A percentile compares a stretch with the other conserved stretches of the same genome.
phyloP scores from a whole-genome alignment of 2,797 vertebrate species.

The Graptemys geographica region DNA sequence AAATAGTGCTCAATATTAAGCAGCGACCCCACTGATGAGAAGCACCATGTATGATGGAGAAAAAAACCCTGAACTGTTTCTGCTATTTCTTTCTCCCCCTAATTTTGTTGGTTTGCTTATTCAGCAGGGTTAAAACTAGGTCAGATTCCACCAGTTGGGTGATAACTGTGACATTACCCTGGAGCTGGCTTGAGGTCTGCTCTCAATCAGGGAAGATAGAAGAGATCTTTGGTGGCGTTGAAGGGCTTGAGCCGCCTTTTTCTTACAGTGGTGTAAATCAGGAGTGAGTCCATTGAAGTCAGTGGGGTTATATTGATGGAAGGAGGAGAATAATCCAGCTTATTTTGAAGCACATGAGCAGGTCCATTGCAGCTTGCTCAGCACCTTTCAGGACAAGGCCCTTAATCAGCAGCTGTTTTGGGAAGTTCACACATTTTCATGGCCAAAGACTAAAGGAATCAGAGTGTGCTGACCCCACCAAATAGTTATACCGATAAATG shows the following conservation, averaged over 20 bases:
- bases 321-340: accelerated
- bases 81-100: neutral
- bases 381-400: neutral
- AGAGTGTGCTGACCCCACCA: neutral
- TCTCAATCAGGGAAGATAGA: constrained; percentile 31
- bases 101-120: constrained; percentile 20
- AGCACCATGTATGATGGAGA: neutral
- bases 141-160: constrained; percentile 36
- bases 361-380: neutral
- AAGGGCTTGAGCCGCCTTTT: neutral
- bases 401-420: neutral
- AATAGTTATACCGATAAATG: neutral
- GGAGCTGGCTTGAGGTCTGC: constrained; percentile 45
- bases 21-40: constrained; percentile 3
- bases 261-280: accelerated
- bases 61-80: neutral
- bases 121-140: constrained; percentile 70
- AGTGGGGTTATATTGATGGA: accelerated
- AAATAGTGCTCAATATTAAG: neutral
- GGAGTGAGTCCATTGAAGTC: neutral
- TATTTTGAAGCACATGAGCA: neutral
- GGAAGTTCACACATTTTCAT: neutral
- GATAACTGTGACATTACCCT: constrained; percentile 40
- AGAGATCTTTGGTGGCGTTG: constrained; percentile 23
- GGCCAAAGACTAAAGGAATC: neutral